Conservation (phyloP, 1,140 invertebrate genomes). For the Nomia melanderi region DNA sequence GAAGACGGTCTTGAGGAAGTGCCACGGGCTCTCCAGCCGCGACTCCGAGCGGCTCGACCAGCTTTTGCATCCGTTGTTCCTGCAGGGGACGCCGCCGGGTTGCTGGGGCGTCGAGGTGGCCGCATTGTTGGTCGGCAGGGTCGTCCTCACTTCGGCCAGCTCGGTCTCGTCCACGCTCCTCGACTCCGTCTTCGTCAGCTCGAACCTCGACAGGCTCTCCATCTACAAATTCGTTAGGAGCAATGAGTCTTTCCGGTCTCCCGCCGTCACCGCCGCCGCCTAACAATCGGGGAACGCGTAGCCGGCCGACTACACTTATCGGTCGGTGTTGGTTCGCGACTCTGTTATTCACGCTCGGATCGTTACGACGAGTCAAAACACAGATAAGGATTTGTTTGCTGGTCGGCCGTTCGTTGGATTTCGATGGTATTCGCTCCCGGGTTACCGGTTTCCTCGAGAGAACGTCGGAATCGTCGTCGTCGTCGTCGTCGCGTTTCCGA, state of each 20-base stretch:
- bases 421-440: too few relatives aligned
- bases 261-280: too few relatives aligned
- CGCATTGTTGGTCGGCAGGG: constrained; percentile 30
- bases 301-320: too few relatives aligned
- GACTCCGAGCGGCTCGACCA: constrained; percentile 29
- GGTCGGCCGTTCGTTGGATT: too few relatives aligned
- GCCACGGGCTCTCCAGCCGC: constrained; percentile 79
- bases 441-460: too few relatives aligned
- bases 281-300: too few relatives aligned
- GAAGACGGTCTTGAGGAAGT: constrained; percentile 79
- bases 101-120: constrained; percentile 47
- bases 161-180: constrained; percentile 61
- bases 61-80: constrained; percentile 59
- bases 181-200: constrained; percentile 40
- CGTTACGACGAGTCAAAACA: not conserved
- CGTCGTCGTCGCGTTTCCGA: too few relatives aligned
- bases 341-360: not conserved
- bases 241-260: too few relatives aligned
- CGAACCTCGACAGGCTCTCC: constrained; percentile 62
- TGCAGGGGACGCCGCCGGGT: constrained; percentile 49
- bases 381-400: not conserved
- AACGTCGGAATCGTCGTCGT: too few relatives aligned
- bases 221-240: constrained; percentile 57
- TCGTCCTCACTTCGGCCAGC: constrained; percentile 62
- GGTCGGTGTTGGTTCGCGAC: not conserved